Conservation (phyloP, 2,888 invertebrate genomes). For the Luffia ferchaultella region DNA sequence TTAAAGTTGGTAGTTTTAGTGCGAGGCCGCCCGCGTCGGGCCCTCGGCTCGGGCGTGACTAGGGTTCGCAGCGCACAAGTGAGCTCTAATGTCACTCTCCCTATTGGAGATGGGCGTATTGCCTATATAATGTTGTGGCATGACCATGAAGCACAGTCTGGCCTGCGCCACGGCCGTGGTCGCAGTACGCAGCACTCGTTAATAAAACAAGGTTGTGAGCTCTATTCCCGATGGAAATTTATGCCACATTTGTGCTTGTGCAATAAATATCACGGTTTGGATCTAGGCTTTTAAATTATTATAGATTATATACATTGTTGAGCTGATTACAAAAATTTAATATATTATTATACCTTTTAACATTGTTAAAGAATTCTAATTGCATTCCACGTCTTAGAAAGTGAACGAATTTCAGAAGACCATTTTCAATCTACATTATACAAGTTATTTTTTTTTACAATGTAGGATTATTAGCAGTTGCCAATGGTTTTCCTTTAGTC, state of each 20-base stretch:
- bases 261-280: constrained; percentile 69
- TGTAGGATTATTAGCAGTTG: constrained; percentile 65
- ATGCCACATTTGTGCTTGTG: constrained; percentile 68
- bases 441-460: constrained; percentile 62
- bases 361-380: constrained; percentile 68
- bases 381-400: constrained; percentile 65
- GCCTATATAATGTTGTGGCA: constrained; percentile 59
- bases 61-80: constrained; percentile 66
- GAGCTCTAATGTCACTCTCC: constrained; percentile 63
- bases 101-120: constrained; percentile 67
- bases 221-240: constrained; percentile 61
- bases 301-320: constrained; percentile 72
- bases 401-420: constrained; percentile 66
- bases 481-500: constrained; percentile 76
- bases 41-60: constrained; percentile 18
- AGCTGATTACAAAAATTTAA: constrained; percentile 70
- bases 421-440: constrained; percentile 66
- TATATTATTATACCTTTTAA: constrained; percentile 69
- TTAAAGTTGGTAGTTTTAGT: constrained; percentile 56
- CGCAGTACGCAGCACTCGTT: constrained; percentile 1
- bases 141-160: constrained; percentile 43
- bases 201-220: constrained; percentile 64
- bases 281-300: constrained; percentile 69
- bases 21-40: background rate
- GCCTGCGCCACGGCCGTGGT: too few relatives aligned